These are phyloP conservation scores for Ellobium chinense DNA, from an alignment of 2,888 invertebrate genomes.

Conservation along the genomic window DNA sequence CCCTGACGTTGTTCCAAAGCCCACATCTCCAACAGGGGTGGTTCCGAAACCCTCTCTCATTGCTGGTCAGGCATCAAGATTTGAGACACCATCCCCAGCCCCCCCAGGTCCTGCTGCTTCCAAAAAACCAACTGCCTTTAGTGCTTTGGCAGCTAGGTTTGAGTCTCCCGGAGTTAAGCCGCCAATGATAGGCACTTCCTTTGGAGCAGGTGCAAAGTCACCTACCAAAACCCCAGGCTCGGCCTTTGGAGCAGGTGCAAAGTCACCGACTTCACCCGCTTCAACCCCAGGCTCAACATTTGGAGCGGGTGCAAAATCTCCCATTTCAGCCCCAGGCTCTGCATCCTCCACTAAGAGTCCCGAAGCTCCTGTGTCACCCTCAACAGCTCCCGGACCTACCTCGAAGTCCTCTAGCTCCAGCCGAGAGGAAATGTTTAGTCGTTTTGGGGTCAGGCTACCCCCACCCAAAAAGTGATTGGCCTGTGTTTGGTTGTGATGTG, in stretches of 20 bases:
- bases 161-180: background rate
- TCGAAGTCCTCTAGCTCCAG: constrained; percentile 5
- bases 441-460: constrained; percentile 41
- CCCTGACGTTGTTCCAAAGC: constrained; percentile 6
- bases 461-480: constrained; percentile 31
- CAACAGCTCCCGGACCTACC: background rate
- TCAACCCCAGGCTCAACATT: background rate
- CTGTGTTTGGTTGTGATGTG: too few species aligned
- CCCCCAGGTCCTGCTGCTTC: constrained; percentile 7
- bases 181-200: background rate
- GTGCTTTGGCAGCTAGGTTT: constrained; percentile 27
- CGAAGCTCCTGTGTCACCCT: background rate
- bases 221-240: background rate
- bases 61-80: constrained; percentile 24
- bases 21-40: background rate
- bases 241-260: background rate
- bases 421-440: constrained; percentile 37
- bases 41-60: constrained; percentile 36
- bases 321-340: background rate
- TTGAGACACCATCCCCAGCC: constrained; percentile 3
- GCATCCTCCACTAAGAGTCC: background rate
- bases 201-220: background rate
- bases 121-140: background rate
- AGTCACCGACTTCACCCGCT: background rate
- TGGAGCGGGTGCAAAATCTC: background rate